Base-by-base conservation (phyloP, 1,140 invertebrate genomes). In the Drosophila parabipectinata region DNA sequence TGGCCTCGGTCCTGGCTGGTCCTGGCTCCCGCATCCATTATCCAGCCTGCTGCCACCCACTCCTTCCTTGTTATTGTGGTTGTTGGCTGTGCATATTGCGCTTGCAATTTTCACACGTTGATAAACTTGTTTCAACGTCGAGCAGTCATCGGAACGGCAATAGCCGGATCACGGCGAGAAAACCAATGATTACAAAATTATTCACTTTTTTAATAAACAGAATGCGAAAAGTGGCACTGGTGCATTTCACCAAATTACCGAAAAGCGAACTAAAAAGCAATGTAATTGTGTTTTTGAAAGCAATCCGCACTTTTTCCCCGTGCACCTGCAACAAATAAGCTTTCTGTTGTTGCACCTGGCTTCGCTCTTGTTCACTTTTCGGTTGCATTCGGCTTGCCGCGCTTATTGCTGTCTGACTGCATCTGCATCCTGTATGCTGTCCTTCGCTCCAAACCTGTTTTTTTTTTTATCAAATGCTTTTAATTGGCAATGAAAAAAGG, bases 21-120 rank as follows among this genome's bases (percentile, higher is more conserved):
- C 28, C 26, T 7, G 5, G 9, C 12, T 28, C 62, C 14, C 30
- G n/a, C 48, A 15, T 15, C 7, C 5, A 44, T 26, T 14, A 30
- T 28, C 21, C 21, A 3, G 21, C 21, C 21, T 0, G 21, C 21
- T 21, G 21, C 21, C 21, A 21, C 21, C 21, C 21, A 21, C 21
- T 21, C 3, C 21, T 21, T n/a, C 45, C 32, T 61, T 57, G 15
- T 76, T 80, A 32, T 47, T 80, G 18, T 75, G 58, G 47, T 57
- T 61, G 50, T 56, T 72, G 59, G 4, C 21, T 64, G 44, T 77
- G 77, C 81, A 80, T 85, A 66, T 81, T 77, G 81, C 64, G 73
- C 68, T 73, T 57, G 69, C 72, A 76, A 77, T 88, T 88, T 89
- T 88, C 83, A 88, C 84, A 88, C 76, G 72, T 83, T 88, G 83